These are phyloP conservation scores for Chaetops frenatus DNA, from an alignment of 2,113 vertebrate genomes.

Conservation along the genomic window DNA sequence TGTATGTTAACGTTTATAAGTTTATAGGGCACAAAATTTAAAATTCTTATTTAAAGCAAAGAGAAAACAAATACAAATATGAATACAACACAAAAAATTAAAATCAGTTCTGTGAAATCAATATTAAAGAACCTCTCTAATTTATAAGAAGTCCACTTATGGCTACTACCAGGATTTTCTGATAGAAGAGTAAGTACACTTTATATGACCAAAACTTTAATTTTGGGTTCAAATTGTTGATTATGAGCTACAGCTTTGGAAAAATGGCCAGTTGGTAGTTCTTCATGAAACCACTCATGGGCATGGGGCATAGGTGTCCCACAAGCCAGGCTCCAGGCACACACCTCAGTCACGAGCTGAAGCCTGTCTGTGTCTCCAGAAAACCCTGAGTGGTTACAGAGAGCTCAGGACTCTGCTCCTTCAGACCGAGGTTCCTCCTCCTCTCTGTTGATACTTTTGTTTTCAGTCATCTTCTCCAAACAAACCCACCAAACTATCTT, in stretches of 20 bases:
- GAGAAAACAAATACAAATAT: not conserved
- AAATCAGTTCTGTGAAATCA: not conserved
- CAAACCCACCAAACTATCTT: not conserved
- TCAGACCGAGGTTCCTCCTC: not conserved
- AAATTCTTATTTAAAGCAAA: not conserved
- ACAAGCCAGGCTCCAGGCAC: not conserved
- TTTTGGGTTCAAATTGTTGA: not conserved
- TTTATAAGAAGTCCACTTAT: not conserved
- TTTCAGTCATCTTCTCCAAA: not conserved
- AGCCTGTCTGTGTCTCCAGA: fast-evolving
- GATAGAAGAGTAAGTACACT: fast-evolving
- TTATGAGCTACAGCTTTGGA: not conserved
- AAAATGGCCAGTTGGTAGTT: not conserved
- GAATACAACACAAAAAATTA: not conserved
- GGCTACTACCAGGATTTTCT: not conserved
- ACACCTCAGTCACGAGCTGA: fast-evolving
- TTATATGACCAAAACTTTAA: not conserved
- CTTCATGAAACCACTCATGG: not conserved
- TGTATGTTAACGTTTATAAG: not conserved
- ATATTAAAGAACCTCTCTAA: not conserved
- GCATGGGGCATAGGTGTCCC: not conserved
- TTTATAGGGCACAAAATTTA: not conserved
- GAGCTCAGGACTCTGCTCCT: not conserved
- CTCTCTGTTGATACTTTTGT: not conserved
- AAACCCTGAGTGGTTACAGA: not conserved